Base-by-base conservation (phyloP, 2,113 vertebrate species). In the Anser brachyrhynchus region DNA sequence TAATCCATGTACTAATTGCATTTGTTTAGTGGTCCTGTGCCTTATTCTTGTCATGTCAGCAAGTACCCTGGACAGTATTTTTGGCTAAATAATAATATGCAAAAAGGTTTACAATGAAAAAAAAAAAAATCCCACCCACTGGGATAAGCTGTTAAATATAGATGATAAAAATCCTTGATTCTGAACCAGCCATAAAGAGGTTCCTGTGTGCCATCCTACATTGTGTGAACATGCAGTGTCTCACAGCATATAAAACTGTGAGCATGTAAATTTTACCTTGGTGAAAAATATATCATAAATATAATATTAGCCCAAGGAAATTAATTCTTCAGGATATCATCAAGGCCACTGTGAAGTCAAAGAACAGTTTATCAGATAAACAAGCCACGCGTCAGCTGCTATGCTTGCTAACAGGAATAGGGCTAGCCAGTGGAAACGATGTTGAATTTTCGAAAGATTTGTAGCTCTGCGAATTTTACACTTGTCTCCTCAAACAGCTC, bases 101-200 rank as follows among this genome's bases (percentile, higher is more conserved):
- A 5, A 78, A 92, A 87, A 11, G 16, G 33, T 87, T 89, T 75
- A 44, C 4, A 13, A n/a, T 13, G 8, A 29, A 91, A 75, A 78
- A 39, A 55, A 55, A 35, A 66, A 52, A 74, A 58, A 61, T 49
- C 52, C 65, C 57, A 61, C 69, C 28, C 39, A 81, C 73, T 57
- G 44, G 57, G 88, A 89, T 75, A 87, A 96, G 52, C 31, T 87
- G 26, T 49, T 91, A 89, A 89, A 89, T 96, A 81, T 5, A 93
- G 70, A 54, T 20, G 3, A 96, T 93, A 84, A 89, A 92, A 81
- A 52, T 44, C 58, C 37, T 69, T 80, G 37, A 67, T 77, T 91
- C 59, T 80, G 51, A 96, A 74, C n/a, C 16, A 81, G 52, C 10
- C 83, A 37, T 54, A 80, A 86, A 86, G 62, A 81, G 9, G 69